These are phyloP conservation scores for Cladopsammia gracilis DNA, from an alignment of 64 coral and sea anemone genomes.

Conservation along the genomic window DNA sequence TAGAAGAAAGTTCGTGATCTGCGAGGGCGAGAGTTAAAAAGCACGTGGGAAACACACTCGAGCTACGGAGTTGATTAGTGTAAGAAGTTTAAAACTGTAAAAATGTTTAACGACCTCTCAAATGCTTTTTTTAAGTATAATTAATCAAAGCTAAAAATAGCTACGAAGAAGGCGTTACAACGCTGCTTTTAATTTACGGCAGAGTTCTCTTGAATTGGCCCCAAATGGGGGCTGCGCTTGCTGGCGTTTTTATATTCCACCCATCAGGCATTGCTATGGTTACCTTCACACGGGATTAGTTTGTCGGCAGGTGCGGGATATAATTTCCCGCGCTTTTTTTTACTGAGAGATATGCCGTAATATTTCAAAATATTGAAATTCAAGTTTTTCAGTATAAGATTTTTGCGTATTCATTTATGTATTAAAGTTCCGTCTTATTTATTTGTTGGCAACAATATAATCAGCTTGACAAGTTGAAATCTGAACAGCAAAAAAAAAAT, in stretches of 20 bases:
- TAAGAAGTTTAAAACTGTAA: background rate
- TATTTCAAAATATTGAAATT: background rate
- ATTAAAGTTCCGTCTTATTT: too few species aligned
- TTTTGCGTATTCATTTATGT: too few species aligned
- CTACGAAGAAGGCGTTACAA: too few species aligned
- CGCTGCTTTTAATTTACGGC: too few species aligned
- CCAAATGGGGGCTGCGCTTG: too few species aligned
- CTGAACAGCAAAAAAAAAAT: too few species aligned
- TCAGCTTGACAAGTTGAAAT: too few species aligned
- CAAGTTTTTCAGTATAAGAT: background rate
- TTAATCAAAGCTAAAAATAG: background rate
- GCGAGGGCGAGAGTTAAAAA: conserved; percentile 2
- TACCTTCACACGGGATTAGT: background rate
- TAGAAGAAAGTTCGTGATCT: conserved; percentile 2
- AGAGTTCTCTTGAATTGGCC: background rate
- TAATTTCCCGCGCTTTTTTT: background rate
- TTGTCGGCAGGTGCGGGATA: background rate
- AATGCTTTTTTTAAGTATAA: background rate
- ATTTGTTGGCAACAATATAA: too few species aligned
- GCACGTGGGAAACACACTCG: conserved; percentile 22
- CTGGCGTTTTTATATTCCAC: background rate
- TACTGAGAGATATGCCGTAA: background rate
- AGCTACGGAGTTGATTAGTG: conserved; percentile 8
- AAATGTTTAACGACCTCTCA: background rate
- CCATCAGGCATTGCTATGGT: conserved; percentile 19